Evolutionary conservation across 2,797 vertebrate species (phyloP).

Genomic region (Thalassophryne amazonica): DNA sequence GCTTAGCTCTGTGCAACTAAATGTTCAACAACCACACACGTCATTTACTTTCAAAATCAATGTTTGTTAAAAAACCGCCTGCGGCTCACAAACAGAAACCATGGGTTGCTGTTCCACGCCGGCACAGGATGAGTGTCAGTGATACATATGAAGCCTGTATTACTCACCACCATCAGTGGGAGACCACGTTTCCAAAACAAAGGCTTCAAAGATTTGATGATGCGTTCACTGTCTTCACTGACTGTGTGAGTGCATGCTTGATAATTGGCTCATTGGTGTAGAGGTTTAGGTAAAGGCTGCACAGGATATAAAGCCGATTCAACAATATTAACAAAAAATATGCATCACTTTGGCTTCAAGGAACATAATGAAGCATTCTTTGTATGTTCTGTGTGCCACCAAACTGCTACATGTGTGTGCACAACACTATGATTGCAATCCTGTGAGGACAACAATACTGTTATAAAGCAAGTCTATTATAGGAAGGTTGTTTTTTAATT

Average conservation of each 20-base stretch:
- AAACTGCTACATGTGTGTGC: too few species aligned
- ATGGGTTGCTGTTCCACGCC: constrained; percentile 14
- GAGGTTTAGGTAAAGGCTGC: too few species aligned
- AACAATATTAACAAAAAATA: too few species aligned
- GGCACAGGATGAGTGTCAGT: constrained; percentile 15
- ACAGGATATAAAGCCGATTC: too few species aligned
- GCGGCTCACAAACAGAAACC: constrained; percentile 23
- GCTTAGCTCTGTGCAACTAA: too few species aligned
- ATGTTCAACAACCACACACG: not conserved
- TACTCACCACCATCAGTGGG: constrained; percentile 22
- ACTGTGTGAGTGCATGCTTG: constrained; percentile 1
- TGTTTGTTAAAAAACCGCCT: constrained; percentile 9
- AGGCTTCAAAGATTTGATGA: constrained; percentile 33
- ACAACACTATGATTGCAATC: too few species aligned
- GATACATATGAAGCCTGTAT: constrained; percentile 25
- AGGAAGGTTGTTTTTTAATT: too few species aligned
- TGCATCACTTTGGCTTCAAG: too few species aligned
- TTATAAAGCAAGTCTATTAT: too few species aligned
- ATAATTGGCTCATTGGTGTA: constrained; percentile 13
- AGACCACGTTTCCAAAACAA: constrained; percentile 26
- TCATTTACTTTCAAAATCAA: not conserved
- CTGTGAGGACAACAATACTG: too few species aligned
- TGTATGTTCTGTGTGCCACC: too few species aligned
- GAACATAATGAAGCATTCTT: too few species aligned
- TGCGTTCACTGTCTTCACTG: constrained; percentile 13